These are phyloP conservation scores for Phalanger gymnotis DNA, from an alignment of 2,797 vertebrate species.

Conservation along the genomic window DNA sequence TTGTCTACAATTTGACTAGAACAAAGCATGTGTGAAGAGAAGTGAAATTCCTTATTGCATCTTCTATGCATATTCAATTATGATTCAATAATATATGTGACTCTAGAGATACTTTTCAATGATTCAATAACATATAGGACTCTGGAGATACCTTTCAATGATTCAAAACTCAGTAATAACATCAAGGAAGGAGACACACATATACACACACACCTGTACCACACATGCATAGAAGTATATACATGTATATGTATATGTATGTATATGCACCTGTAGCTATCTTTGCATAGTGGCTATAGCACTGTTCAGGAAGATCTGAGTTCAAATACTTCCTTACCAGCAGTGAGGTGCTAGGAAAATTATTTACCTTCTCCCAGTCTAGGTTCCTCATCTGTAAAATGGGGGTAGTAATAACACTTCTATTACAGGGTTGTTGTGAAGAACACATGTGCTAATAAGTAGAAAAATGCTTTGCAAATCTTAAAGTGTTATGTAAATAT, in stretches of 20 bases:
- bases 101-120: background rate
- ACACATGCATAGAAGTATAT: too few species aligned
- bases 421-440: background rate
- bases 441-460: background rate
- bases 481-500: background rate
- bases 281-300: background rate
- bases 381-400: background rate
- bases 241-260: too few species aligned
- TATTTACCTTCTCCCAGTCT: background rate
- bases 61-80: background rate
- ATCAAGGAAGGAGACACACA: background rate
- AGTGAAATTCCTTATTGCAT: background rate
- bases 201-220: background rate
- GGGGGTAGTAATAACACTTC: background rate
- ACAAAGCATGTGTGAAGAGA: background rate
- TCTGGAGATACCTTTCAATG: background rate
- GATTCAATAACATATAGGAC: background rate
- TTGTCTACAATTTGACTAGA: background rate
- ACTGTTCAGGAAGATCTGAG: background rate
- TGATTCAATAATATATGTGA: background rate
- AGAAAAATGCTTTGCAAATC: background rate
- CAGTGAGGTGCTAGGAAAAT: background rate
- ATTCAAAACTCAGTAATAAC: background rate
- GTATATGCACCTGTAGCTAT: background rate
- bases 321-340: background rate